phyloP scores from a whole-genome alignment of 2,888 invertebrate genomes.

The Disparrhopalites patrizii region DNA sequence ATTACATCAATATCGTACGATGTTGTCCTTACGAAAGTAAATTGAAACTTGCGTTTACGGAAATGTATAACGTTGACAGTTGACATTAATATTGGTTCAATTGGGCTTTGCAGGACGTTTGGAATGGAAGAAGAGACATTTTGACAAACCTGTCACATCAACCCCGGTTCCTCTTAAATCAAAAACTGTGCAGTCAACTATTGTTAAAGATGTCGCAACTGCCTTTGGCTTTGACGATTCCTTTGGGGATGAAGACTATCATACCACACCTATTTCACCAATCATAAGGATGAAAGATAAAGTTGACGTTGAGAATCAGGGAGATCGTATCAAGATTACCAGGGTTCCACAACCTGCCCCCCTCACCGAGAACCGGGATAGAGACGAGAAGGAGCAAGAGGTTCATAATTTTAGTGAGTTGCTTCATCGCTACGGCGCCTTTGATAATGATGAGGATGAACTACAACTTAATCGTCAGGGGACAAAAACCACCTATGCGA shows the following conservation, averaged over 20 bases:
- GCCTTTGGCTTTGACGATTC: slow-evolving; percentile 41
- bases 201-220: slow-evolving; percentile 29
- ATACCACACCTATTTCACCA: slow-evolving; percentile 33
- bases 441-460: slow-evolving; percentile 18
- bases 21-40: too few relatives aligned
- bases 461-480: slow-evolving; percentile 29
- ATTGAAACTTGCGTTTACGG: too few relatives aligned
- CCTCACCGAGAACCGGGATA: background rate
- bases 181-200: slow-evolving; percentile 8
- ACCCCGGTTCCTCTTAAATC: slow-evolving; percentile 31
- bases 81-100: too few relatives aligned
- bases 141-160: slow-evolving; percentile 37
- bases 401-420: slow-evolving; percentile 22
- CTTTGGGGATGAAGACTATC: slow-evolving; percentile 9
- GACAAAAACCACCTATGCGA: slow-evolving; percentile 14
- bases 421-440: slow-evolving; percentile 23
- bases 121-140: slow-evolving; percentile 36
- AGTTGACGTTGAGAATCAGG: background rate
- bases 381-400: background rate
- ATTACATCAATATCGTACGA: too few relatives aligned
- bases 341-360: slow-evolving; percentile 13
- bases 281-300: slow-evolving; percentile 16
- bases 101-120: slow-evolving; percentile 30
- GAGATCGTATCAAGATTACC: background rate
- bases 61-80: too few relatives aligned